A percentile compares a stretch with the other conserved stretches of the same genome.
These are phyloP conservation scores for Oryzias dopingdopingensis DNA, from an alignment of 2,797 vertebrate species.

Conservation along the genomic window DNA sequence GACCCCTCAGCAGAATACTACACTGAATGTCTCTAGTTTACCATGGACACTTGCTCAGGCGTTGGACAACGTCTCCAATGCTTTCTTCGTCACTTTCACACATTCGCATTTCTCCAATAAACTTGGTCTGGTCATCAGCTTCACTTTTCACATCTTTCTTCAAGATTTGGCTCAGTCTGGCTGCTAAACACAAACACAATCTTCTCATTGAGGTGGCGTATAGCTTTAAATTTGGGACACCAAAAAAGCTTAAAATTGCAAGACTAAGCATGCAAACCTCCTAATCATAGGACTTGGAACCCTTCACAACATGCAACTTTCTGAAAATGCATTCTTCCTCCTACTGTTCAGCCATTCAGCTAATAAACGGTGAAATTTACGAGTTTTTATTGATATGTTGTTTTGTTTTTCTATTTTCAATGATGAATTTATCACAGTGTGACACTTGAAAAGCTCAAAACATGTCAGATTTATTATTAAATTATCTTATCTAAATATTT, in stretches of 20 bases:
- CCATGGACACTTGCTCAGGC: slow-evolving; percentile 63
- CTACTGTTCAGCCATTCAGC: slow-evolving; percentile 37
- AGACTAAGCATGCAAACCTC: slow-evolving; percentile 43
- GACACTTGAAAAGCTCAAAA: slow-evolving; percentile 16
- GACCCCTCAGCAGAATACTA: slow-evolving; percentile 31
- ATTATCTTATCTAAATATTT: slow-evolving; percentile 23
- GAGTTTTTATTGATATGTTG: slow-evolving; percentile 19
- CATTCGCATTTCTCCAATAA: slow-evolving; percentile 29
- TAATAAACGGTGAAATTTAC: slow-evolving; percentile 31
- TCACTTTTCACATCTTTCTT: slow-evolving; percentile 49
- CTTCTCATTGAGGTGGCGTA: slow-evolving; percentile 36
- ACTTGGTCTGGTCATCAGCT: slow-evolving; percentile 28
- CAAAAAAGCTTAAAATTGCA: slow-evolving; percentile 44
- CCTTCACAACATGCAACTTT: slow-evolving; percentile 46
- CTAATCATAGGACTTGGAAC: slow-evolving; percentile 35
- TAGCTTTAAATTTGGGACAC: slow-evolving; percentile 45
- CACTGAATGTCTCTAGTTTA: slow-evolving; percentile 55
- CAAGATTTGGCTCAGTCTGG: slow-evolving; percentile 54
- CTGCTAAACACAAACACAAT: slow-evolving; percentile 44
- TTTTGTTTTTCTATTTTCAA: neutral
- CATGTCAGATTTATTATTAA: slow-evolving; percentile 14
- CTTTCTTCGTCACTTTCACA: slow-evolving; percentile 70
- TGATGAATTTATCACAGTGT: neutral
- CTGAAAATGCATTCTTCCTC: slow-evolving; percentile 31
- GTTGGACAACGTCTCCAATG: slow-evolving; percentile 62